Conservation (phyloP, 1,140 invertebrate genomes). For the Oncopodura yosiiana region DNA sequence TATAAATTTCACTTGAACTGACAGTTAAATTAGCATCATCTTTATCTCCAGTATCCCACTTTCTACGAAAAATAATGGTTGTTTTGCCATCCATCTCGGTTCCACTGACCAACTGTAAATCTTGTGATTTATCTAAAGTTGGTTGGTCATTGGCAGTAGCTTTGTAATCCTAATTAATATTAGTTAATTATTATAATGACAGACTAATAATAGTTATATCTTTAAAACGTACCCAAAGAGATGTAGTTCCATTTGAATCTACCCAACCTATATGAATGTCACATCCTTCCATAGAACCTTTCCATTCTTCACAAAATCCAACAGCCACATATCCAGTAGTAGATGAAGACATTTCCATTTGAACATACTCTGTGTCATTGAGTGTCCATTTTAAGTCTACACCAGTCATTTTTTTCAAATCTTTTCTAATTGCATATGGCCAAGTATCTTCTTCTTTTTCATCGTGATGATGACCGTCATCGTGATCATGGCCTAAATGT, state of each 20-base stretch:
- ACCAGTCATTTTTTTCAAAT: conserved; percentile 13
- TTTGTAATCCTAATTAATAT: conserved; percentile 59
- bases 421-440: not conserved
- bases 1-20: not conserved
- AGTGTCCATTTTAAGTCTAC: conserved; percentile 24
- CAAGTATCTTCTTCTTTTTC: not conserved
- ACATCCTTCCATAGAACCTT: conserved; percentile 60
- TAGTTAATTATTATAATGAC: not conserved
- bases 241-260: conserved; percentile 55
- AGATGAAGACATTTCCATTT: conserved; percentile 51
- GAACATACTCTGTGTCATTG: conserved; percentile 14
- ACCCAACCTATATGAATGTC: conserved; percentile 76
- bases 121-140: conserved; percentile 61
- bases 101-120: conserved; percentile 56
- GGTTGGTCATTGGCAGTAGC: conserved; percentile 55
- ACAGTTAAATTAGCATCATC: conserved; percentile 25
- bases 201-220: not conserved
- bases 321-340: conserved; percentile 62
- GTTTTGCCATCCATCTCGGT: conserved; percentile 51
- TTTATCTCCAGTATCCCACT: conserved; percentile 28
- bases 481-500: conserved; percentile 10
- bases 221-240: conserved; percentile 54
- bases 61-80: conserved; percentile 22
- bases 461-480: not conserved
- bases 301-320: conserved; percentile 53